Percentiles rank a stretch among this genome's conserved stretches.
Conservation (phyloP, 2,888 invertebrate species). For the Papilio demoleus region DNA sequence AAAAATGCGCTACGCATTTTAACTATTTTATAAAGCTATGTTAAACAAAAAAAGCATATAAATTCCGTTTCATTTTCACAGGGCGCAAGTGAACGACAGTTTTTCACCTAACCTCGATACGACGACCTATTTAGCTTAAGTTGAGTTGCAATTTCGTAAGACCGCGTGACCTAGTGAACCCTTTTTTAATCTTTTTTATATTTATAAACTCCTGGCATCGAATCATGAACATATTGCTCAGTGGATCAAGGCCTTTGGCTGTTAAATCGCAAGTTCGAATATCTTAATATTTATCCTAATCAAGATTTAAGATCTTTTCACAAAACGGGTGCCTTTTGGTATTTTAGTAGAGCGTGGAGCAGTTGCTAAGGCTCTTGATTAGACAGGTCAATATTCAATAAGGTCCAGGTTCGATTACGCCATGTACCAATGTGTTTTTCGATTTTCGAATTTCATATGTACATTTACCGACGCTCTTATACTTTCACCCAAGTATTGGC, state of each 20-base stretch:
- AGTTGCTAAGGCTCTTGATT: too few species aligned
- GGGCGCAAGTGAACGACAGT: constrained; percentile 7
- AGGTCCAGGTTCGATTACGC: too few species aligned
- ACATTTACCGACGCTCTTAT: too few species aligned
- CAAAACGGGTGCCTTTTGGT: too few species aligned
- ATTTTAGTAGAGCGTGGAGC: too few species aligned
- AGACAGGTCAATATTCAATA: too few species aligned
- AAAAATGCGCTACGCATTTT: neutral
- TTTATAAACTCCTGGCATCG: constrained; percentile 17
- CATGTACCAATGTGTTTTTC: too few species aligned
- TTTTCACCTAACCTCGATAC: constrained; percentile 23
- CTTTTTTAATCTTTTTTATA: constrained; percentile 24
- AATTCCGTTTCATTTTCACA: constrained; percentile 1
- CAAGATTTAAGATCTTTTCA: too few species aligned
- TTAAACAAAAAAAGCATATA: neutral
- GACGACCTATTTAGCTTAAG: constrained; percentile 17
- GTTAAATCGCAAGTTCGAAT: neutral
- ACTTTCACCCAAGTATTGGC: too few species aligned
- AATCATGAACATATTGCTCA: neutral
- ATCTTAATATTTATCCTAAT: too few species aligned
- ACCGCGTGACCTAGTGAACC: constrained; percentile 21
- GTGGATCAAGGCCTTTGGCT: neutral
- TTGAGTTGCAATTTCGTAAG: constrained; percentile 22
- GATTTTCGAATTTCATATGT: too few species aligned
- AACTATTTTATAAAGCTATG: neutral